Evolutionary conservation across 2,113 vertebrate genomes (phyloP).

Genomic region (Loxodonta africana): DNA sequence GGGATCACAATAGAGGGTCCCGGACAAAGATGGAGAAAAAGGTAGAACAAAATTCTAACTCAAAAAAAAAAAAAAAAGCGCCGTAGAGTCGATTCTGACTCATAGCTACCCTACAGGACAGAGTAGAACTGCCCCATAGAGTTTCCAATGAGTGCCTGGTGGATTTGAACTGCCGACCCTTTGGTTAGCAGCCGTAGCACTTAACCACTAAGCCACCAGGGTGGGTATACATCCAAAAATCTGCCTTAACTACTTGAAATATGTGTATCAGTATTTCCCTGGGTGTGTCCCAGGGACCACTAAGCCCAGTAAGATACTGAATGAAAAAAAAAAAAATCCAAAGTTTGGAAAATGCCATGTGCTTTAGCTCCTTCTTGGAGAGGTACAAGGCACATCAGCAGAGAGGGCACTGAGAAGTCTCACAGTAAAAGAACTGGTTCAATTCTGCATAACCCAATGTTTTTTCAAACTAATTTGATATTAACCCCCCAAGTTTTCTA

Average conservation of each 20-base stretch:
- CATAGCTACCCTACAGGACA: too few species aligned
- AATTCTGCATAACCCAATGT: neutral
- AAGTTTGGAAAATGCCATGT: neutral
- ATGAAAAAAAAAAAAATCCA: neutral
- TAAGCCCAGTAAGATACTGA: neutral
- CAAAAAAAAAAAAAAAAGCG: too few species aligned
- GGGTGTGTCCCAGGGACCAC: neutral
- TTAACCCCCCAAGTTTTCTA: neutral
- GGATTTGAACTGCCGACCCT: neutral
- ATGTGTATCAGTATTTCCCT: neutral
- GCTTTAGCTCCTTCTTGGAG: neutral
- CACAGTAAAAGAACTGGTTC: neutral
- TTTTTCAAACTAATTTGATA: conserved; percentile 40
- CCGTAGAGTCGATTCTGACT: too few species aligned
- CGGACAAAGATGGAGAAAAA: too few species aligned
- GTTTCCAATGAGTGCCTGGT: neutral
- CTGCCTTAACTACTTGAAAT: neutral
- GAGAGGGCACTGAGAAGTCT: neutral
- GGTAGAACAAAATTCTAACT: too few species aligned
- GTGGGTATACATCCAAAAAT: neutral
- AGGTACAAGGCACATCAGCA: neutral
- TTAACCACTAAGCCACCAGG: neutral
- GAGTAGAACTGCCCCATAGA: too few species aligned
- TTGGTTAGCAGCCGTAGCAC: neutral
- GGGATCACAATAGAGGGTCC: too few species aligned